phyloP scores from a whole-genome alignment of 2,113 vertebrate genomes.

The Oreochromis niloticus region DNA sequence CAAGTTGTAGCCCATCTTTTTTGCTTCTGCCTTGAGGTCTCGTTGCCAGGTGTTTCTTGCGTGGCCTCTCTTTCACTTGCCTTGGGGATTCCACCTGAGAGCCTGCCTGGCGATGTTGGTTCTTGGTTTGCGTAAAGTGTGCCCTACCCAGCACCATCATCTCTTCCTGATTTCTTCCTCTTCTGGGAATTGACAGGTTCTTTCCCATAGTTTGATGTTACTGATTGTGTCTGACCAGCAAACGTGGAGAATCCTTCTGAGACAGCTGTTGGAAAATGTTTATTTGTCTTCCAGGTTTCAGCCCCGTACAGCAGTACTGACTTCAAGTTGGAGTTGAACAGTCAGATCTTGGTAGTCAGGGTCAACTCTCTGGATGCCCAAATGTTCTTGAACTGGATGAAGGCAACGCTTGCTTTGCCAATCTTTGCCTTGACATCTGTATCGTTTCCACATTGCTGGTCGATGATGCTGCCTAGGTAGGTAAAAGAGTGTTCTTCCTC shows the following conservation, averaged over 20 bases:
- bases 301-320: neutral
- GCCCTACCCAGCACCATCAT: neutral
- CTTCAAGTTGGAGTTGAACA: neutral
- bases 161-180: neutral
- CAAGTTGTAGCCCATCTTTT: neutral
- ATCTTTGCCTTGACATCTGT: neutral
- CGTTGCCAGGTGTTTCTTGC: neutral
- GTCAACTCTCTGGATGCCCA: neutral
- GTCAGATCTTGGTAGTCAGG: neutral
- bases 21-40: fast-evolving
- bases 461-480: neutral
- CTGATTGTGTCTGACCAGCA: neutral
- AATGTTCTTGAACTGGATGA: neutral
- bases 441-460: fast-evolving
- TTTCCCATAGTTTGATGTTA: neutral
- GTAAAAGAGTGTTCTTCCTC: neutral
- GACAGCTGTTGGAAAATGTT: neutral
- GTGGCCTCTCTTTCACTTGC: neutral
- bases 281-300: fast-evolving
- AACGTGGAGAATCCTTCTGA: neutral
- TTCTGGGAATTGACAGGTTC: neutral
- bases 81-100: neutral
- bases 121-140: too few species aligned
- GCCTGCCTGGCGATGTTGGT: neutral
- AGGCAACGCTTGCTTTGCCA: neutral